These are phyloP conservation scores for Aurelia sp. DNA, from an alignment of 30 jellyfish, hydroid and myxozoan genomes.

Conservation along the genomic window DNA sequence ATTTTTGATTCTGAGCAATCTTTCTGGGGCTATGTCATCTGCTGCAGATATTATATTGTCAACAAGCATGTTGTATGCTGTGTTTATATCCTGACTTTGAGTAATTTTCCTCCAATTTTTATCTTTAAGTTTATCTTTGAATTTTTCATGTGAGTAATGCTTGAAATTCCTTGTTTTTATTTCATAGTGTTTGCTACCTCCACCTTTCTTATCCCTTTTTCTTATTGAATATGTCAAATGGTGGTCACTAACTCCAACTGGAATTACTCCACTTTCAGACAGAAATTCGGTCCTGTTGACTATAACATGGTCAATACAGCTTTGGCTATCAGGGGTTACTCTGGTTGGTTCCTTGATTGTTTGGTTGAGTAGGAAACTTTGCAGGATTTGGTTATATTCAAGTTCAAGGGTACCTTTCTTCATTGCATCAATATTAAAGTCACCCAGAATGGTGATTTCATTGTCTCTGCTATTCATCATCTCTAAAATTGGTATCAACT, in stretches of 20 bases:
- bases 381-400: slow-evolving; percentile 19
- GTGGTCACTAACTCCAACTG: slow-evolving; percentile 51
- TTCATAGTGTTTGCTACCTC: slow-evolving; percentile 25
- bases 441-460: slow-evolving; percentile 47
- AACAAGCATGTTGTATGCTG: slow-evolving; percentile 52
- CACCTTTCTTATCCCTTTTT: slow-evolving; percentile 33
- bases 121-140: slow-evolving; percentile 39
- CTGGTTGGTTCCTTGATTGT: slow-evolving; percentile 51
- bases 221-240: slow-evolving; percentile 32
- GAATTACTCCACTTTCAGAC: slow-evolving; percentile 47
- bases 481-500: slow-evolving; percentile 44
- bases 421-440: slow-evolving; percentile 29
- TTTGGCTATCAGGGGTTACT: slow-evolving; percentile 36
- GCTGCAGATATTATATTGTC: slow-evolving; percentile 48
- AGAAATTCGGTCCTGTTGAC: slow-evolving; percentile 37
- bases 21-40: slow-evolving; percentile 48
- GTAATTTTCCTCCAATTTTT: slow-evolving; percentile 46
- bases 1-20: slow-evolving; percentile 38
- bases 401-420: slow-evolving; percentile 39
- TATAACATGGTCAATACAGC: slow-evolving; percentile 38
- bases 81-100: slow-evolving; percentile 47
- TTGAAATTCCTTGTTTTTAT: slow-evolving; percentile 46
- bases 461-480: slow-evolving; percentile 38
- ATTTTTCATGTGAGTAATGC: slow-evolving; percentile 31
- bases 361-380: slow-evolving; percentile 31